Percentiles rank a stretch among this genome's conserved stretches.
Conservation (phyloP, 2,888 invertebrate species). For the Tenodera sinensis region DNA sequence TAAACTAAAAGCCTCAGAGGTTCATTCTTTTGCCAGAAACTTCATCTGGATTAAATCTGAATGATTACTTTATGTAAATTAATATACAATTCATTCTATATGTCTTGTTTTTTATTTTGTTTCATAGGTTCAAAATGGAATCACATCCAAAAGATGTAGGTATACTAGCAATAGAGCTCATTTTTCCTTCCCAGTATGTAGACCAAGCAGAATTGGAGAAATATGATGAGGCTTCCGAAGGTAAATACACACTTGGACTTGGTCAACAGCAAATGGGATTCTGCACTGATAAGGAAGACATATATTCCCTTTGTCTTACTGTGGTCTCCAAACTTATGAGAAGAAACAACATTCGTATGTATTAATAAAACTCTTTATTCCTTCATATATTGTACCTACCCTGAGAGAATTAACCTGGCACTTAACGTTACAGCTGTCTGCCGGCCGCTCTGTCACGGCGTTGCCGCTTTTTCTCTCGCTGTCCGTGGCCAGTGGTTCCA, state of each 20-base stretch:
- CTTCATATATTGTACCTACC: too few species aligned
- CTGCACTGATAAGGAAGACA: conserved; percentile 94
- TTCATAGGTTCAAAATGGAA: conserved; percentile 6
- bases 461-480: too few species aligned
- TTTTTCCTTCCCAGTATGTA: conserved; percentile 92
- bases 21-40: too few species aligned
- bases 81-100: too few species aligned
- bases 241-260: conserved; percentile 95
- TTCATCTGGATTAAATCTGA: too few species aligned
- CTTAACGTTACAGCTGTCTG: too few species aligned
- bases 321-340: conserved; percentile 82
- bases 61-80: too few species aligned
- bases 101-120: not conserved
- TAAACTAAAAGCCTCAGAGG: too few species aligned
- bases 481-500: too few species aligned
- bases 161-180: conserved; percentile 87
- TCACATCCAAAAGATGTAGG: conserved; percentile 84
- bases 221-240: conserved; percentile 74
- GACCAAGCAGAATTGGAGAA: conserved; percentile 89
- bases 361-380: not conserved
- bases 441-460: too few species aligned
- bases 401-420: too few species aligned
- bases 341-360: conserved; percentile 58
- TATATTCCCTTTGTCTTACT: conserved; percentile 91
- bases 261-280: conserved; percentile 96